Conservation (phyloP, 1,140 invertebrate species). For the Helicoverpa armigera region DNA sequence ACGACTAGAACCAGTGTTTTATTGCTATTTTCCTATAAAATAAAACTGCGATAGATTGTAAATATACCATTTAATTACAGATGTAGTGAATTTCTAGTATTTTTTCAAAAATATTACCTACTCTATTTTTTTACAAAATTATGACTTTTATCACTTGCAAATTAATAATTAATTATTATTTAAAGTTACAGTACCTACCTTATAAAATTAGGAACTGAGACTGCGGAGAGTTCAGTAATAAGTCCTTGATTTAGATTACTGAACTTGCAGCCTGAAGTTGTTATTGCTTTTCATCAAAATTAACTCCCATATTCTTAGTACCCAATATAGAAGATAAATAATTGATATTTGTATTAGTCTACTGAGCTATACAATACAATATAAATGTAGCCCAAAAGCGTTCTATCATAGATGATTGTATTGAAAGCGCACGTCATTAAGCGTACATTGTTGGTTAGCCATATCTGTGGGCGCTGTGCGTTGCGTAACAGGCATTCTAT, state of each 20-base stretch:
- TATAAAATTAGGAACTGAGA: no score
- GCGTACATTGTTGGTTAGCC: constrained; percentile 59
- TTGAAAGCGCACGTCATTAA: constrained; percentile 20
- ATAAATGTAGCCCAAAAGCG: background rate
- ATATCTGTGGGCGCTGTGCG: constrained; percentile 64
- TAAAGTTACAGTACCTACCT: no score
- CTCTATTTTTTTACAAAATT: no score
- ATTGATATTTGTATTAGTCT: background rate
- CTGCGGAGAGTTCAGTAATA: no score
- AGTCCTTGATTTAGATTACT: no score
- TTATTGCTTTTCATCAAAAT: background rate
- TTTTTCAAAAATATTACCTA: no score
- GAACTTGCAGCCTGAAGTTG: no score
- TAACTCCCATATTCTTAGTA: no score
- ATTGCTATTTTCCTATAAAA: constrained; percentile 27
- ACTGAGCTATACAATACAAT: background rate
- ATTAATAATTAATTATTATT: no score
- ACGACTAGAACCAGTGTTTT: constrained; percentile 25
- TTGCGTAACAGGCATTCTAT: constrained; percentile 65
- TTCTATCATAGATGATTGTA: background rate
- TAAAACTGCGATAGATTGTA: constrained; percentile 5
- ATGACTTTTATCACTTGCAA: no score
- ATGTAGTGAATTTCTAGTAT: no score
- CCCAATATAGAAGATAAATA: background rate
- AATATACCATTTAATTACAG: background rate